Conservation (phyloP, 37 sponge, comb jelly and placozoan genomes). For the Haliclona indistincta region DNA sequence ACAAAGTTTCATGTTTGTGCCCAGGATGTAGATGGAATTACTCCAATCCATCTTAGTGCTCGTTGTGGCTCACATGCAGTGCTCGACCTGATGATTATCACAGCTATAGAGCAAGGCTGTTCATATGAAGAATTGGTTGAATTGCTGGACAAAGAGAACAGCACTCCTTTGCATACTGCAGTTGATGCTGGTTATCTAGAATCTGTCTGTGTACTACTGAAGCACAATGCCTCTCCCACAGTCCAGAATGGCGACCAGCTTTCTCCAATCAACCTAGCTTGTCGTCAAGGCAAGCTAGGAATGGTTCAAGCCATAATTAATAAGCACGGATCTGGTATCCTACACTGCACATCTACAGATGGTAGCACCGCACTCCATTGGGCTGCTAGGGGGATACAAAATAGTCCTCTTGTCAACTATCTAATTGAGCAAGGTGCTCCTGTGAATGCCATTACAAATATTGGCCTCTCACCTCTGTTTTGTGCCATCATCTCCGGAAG, state of each 20-base stretch:
- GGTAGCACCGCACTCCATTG: constrained; percentile 57
- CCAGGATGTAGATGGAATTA: constrained; percentile 63
- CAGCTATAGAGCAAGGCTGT: constrained; percentile 51
- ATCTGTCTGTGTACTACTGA: constrained; percentile 73
- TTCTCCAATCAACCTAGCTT: constrained; percentile 72
- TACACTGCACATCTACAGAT: constrained; percentile 21
- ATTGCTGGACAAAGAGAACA: constrained; percentile 81
- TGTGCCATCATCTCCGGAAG: constrained; percentile 46
- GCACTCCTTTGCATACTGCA: constrained; percentile 86
- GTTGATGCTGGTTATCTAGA: constrained; percentile 74
- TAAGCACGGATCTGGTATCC: constrained; percentile 19
- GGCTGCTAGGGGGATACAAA: constrained; percentile 36
- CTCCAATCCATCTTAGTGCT: constrained; percentile 78
- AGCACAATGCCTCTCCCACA: constrained; percentile 61
- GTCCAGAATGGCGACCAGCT: constrained; percentile 45
- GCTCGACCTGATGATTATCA: constrained; percentile 53
- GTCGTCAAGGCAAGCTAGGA: constrained; percentile 60
- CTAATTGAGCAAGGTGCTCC: constrained; percentile 43
- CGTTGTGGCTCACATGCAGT: constrained; percentile 59
- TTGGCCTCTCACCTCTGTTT: constrained; percentile 65
- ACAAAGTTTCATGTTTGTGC: constrained; percentile 63
- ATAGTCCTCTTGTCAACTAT: constrained; percentile 25
- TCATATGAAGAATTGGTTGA: constrained; percentile 48
- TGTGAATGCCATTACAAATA: constrained; percentile 45
- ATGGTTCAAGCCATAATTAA: constrained; percentile 58